These are phyloP conservation scores for Sebastes variabilis DNA, from an alignment of 2,797 vertebrate genomes.

Conservation along the genomic window DNA sequence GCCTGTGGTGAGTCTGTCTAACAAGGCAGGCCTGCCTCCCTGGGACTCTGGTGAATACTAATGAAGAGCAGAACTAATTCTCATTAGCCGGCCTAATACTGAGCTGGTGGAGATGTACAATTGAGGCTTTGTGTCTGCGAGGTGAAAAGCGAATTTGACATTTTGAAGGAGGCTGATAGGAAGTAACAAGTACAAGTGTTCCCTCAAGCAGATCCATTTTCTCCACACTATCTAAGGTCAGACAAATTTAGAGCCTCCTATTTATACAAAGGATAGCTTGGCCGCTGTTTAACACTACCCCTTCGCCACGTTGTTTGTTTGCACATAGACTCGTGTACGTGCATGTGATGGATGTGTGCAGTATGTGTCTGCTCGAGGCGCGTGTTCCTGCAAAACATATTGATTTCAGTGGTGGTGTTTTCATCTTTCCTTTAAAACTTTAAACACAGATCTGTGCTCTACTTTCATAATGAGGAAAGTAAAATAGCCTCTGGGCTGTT, in stretches of 20 bases:
- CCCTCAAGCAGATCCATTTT: constrained; percentile 60
- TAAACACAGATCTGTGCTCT: background rate
- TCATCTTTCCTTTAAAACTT: background rate
- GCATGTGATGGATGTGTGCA: background rate
- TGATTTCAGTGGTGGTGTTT: constrained; percentile 2
- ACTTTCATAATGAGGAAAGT: background rate
- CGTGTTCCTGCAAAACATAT: background rate
- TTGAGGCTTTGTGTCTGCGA: constrained; percentile 30
- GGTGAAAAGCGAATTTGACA: constrained; percentile 69
- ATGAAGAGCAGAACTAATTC: constrained; percentile 49
- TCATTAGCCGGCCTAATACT: constrained; percentile 39
- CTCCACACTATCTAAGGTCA: constrained; percentile 58
- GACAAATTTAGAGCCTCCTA: constrained; percentile 60
- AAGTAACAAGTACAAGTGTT: constrained; percentile 64
- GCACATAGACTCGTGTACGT: background rate
- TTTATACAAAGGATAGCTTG: constrained; percentile 25
- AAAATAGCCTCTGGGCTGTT: background rate
- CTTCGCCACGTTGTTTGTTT: background rate
- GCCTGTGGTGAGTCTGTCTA: constrained; percentile 28
- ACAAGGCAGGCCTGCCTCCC: constrained; percentile 17
- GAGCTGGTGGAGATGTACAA: constrained; percentile 33
- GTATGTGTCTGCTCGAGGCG: background rate
- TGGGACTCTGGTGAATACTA: constrained; percentile 42
- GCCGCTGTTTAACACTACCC: constrained; percentile 13
- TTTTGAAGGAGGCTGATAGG: constrained; percentile 63